phyloP scores from a whole-genome alignment of 1,140 invertebrate genomes.

The Frieseomelitta varia region DNA sequence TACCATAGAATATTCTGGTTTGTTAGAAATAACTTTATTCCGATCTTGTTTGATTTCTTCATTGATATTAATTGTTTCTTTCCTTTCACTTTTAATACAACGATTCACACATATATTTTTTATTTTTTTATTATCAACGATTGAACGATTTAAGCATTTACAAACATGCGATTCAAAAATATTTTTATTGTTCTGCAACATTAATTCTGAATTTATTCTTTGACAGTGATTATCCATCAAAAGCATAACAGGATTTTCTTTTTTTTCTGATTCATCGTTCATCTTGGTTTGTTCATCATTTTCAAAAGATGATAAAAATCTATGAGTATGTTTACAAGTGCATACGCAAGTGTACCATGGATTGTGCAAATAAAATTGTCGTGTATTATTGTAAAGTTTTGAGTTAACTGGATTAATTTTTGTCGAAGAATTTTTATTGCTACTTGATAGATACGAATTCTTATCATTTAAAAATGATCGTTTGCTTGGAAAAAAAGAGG shows the following conservation, averaged over 20 bases:
- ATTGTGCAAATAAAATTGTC: conserved; percentile 56
- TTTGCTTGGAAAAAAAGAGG: conserved; percentile 76
- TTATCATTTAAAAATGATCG: conserved; percentile 64
- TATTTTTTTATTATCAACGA: not conserved
- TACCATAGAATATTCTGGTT: conserved; percentile 55
- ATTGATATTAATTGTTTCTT: not conserved
- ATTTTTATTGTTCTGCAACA: not conserved
- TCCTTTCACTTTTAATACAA: not conserved
- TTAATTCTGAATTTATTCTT: not conserved
- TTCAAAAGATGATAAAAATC: conserved; percentile 16
- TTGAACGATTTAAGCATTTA: conserved; percentile 15
- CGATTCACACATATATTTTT: not conserved
- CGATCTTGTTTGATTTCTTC: conserved; percentile 24
- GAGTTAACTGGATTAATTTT: conserved; percentile 70
- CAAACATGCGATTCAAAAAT: not conserved
- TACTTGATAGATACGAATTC: conserved; percentile 10
- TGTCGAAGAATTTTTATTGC: conserved; percentile 22
- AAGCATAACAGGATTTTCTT: not conserved
- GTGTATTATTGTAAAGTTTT: conserved; percentile 62
- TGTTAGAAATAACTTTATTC: conserved; percentile 16
- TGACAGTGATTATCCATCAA: conserved; percentile 7
- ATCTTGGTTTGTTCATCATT: not conserved
- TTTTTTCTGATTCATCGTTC: not conserved
- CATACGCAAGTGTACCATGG: conserved; percentile 33
- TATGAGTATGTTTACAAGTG: conserved; percentile 15